Evolutionary conservation across 2,113 vertebrate genomes (phyloP).

Genomic region (Blennius ocellaris): DNA sequence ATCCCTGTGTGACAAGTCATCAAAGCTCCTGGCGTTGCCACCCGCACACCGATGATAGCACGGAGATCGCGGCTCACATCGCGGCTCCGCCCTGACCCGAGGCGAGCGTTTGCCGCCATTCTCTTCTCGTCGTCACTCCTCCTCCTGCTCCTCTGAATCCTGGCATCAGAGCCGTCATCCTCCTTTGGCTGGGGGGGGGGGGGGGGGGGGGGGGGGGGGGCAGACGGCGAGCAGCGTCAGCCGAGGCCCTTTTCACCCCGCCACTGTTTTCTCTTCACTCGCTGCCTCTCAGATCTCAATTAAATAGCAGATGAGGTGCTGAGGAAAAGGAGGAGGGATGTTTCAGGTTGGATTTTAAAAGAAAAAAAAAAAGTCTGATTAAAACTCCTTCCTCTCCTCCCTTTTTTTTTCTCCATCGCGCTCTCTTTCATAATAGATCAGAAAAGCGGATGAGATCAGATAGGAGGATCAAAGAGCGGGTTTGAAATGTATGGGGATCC

Average conservation of each 20-base stretch:
- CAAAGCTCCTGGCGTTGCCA: slow-evolving; percentile 52
- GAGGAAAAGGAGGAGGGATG: slow-evolving; percentile 1
- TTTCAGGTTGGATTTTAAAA: slow-evolving; percentile 14
- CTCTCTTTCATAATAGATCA: slow-evolving; percentile 83
- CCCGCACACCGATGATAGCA: slow-evolving; percentile 12
- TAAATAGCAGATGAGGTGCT: slow-evolving; percentile 46
- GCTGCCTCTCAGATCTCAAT: slow-evolving; percentile 40
- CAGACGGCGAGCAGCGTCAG: slow-evolving; percentile 8
- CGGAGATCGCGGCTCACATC: slow-evolving; percentile 25
- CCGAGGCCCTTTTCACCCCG: slow-evolving; percentile 8
- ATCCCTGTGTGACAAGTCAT: slow-evolving; percentile 47
- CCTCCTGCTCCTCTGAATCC: slow-evolving; percentile 1
- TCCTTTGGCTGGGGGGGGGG: too few relatives aligned
- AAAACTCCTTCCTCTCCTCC: slow-evolving; percentile 25
- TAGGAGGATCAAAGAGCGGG: slow-evolving; percentile 66
- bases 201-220: too few relatives aligned
- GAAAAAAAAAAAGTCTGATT: slow-evolving; percentile 24
- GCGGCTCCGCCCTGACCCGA: slow-evolving; percentile 15
- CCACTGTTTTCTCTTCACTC: slow-evolving; percentile 17
- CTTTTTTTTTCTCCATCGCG: not conserved
- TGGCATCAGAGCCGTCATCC: slow-evolving; percentile 16
- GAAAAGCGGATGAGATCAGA: slow-evolving; percentile 72
- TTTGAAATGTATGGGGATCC: slow-evolving; percentile 54
- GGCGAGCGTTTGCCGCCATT: not conserved
- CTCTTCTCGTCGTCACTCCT: slow-evolving; percentile 12